These are phyloP conservation scores for Cromileptes altivelis DNA, from an alignment of 2,113 vertebrate species.

Conservation along the genomic window DNA sequence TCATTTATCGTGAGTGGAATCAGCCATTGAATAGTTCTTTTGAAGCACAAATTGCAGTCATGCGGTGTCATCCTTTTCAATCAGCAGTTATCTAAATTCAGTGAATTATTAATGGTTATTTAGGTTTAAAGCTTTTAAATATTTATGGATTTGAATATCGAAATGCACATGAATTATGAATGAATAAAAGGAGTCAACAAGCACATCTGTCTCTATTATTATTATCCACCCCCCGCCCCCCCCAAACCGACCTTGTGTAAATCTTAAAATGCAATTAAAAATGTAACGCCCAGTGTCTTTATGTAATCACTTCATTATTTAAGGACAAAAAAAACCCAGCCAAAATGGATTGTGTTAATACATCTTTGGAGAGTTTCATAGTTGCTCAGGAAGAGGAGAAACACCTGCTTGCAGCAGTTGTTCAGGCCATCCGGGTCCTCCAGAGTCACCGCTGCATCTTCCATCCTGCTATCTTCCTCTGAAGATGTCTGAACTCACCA, in stretches of 20 bases:
- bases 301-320: conserved; percentile 12
- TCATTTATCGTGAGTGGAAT: not conserved
- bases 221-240: not conserved
- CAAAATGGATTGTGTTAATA: conserved; percentile 44
- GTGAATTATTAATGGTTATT: conserved; percentile 53
- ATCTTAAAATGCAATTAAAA: conserved; percentile 52
- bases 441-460: conserved; percentile 59
- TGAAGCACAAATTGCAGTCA: conserved; percentile 1
- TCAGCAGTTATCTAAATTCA: conserved; percentile 3
- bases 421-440: conserved; percentile 51
- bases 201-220: conserved; percentile 15
- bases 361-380: conserved; percentile 51
- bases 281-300: conserved; percentile 13
- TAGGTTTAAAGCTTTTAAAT: conserved; percentile 54
- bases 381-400: conserved; percentile 62
- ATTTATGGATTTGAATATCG: conserved; percentile 44
- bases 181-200: conserved; percentile 25
- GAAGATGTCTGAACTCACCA: conserved; percentile 48
- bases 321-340: not conserved
- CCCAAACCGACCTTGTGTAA: conserved; percentile 10
- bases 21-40: not conserved
- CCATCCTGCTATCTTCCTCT: conserved; percentile 50
- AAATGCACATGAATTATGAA: conserved; percentile 49
- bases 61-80: not conserved
- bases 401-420: conserved; percentile 75